Percentiles rank a stretch among this genome's conserved stretches.
Conservation (phyloP, 2,888 invertebrate species). For the Amphipoea lucens region DNA sequence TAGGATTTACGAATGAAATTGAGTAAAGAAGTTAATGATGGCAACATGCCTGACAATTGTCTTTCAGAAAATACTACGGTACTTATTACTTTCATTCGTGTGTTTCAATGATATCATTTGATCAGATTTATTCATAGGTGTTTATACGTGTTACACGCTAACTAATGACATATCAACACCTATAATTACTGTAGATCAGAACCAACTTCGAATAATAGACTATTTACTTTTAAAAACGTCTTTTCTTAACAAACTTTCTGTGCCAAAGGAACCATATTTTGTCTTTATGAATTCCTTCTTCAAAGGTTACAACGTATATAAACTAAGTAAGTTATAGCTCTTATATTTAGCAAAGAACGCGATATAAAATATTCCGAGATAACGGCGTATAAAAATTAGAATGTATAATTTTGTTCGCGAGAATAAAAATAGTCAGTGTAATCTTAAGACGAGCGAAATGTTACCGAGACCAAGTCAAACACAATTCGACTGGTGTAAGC, state of each 20-base stretch:
- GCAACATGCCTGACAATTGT: slow-evolving; percentile 7
- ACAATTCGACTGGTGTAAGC: slow-evolving; percentile 59
- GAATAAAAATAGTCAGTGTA: slow-evolving; percentile 33
- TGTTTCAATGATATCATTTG: background rate
- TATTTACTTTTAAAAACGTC: slow-evolving; percentile 9
- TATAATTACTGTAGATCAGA: background rate
- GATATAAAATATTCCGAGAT: slow-evolving; percentile 53
- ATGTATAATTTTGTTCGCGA: slow-evolving; percentile 58
- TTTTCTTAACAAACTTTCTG: slow-evolving; percentile 22
- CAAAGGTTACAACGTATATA: slow-evolving; percentile 50
- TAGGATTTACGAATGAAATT: slow-evolving; percentile 45
- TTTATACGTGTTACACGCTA: background rate
- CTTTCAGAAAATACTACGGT: slow-evolving; percentile 1
- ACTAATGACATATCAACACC: background rate
- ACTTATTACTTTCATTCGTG: background rate
- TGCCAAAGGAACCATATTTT: slow-evolving; percentile 43
- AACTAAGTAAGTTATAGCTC: slow-evolving; percentile 52
- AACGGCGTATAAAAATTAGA: slow-evolving; percentile 53
- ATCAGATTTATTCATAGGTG: background rate
- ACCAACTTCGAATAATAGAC: background rate
- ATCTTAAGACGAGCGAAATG: slow-evolving; percentile 31
- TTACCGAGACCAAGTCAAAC: slow-evolving; percentile 53
- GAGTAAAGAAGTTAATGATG: slow-evolving; percentile 10
- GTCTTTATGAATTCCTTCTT: slow-evolving; percentile 45
- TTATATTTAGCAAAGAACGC: slow-evolving; percentile 48